Evolutionary conservation across 2,113 vertebrate genomes (phyloP).

Genomic region (Plecturocebus donacophilus): DNA sequence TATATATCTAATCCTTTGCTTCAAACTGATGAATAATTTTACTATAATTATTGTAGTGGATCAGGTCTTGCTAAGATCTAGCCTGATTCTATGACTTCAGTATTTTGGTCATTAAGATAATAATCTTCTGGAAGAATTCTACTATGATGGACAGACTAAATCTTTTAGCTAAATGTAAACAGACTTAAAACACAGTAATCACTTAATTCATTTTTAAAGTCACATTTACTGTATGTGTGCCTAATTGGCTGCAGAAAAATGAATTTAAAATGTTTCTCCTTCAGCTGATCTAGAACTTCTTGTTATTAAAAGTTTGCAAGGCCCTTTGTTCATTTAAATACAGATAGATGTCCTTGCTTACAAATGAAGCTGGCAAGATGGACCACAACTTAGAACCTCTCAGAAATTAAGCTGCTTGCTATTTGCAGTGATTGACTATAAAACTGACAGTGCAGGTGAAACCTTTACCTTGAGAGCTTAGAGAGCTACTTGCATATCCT

Average conservation of each 20-base stretch:
- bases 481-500: background rate
- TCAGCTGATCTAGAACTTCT: background rate
- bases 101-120: background rate
- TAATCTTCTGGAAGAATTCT: background rate
- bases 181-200: background rate
- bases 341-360: background rate
- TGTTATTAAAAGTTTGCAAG: background rate
- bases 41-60: background rate
- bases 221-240: background rate
- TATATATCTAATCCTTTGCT: background rate
- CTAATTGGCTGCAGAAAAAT: background rate
- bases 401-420: background rate
- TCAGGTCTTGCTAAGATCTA: background rate
- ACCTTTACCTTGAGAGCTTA: background rate
- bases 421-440: background rate
- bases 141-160: background rate
- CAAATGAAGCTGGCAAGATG: background rate
- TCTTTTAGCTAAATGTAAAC: background rate
- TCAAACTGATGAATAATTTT: background rate
- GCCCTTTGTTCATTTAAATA: background rate
- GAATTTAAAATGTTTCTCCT: background rate
- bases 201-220: conserved; percentile 4
- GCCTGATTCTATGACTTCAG: background rate
- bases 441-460: background rate
- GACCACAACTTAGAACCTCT: background rate